Conservation (phyloP, 2,888 invertebrate genomes). For the Phyllotreta striolata region DNA sequence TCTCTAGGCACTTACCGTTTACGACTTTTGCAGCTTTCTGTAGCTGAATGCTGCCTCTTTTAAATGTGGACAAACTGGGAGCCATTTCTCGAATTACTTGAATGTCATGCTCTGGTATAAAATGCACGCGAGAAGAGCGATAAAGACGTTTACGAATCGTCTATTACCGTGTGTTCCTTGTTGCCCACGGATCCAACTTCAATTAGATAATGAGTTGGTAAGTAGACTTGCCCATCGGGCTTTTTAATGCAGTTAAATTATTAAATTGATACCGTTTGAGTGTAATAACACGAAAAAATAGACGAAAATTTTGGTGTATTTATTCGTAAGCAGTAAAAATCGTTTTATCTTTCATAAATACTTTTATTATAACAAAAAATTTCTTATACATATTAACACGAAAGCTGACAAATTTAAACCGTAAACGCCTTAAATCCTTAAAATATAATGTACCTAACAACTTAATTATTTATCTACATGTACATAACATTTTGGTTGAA, state of each 20-base stretch:
- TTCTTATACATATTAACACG: constrained; percentile 16
- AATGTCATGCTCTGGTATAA: background rate
- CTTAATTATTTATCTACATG: constrained; percentile 15
- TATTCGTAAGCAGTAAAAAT: background rate
- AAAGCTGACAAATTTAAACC: background rate
- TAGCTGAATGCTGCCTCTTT: constrained; percentile 64
- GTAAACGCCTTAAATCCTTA: constrained; percentile 3
- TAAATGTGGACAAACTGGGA: constrained; percentile 55
- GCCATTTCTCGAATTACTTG: constrained; percentile 39
- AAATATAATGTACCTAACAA: constrained; percentile 5
- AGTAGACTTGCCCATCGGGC: background rate
- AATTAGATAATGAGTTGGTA: constrained; percentile 21
- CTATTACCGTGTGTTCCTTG: constrained; percentile 12
- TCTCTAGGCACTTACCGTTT: constrained; percentile 59
- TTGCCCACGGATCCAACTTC: constrained; percentile 13
- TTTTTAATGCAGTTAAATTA: background rate
- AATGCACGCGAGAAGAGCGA: background rate
- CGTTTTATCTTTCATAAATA: constrained; percentile 18
- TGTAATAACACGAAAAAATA: background rate
- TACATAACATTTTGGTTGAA: constrained; percentile 19
- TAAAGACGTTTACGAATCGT: constrained; percentile 4
- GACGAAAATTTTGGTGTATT: too few relatives aligned
- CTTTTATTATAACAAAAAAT: constrained; percentile 26
- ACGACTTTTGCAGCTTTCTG: constrained; percentile 65
- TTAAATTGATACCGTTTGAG: background rate